A percentile compares a stretch with the other conserved stretches of the same genome.
Evolutionary conservation across 1,140 invertebrate genomes (phyloP).

Genomic region (Listronotus bonariensis): DNA sequence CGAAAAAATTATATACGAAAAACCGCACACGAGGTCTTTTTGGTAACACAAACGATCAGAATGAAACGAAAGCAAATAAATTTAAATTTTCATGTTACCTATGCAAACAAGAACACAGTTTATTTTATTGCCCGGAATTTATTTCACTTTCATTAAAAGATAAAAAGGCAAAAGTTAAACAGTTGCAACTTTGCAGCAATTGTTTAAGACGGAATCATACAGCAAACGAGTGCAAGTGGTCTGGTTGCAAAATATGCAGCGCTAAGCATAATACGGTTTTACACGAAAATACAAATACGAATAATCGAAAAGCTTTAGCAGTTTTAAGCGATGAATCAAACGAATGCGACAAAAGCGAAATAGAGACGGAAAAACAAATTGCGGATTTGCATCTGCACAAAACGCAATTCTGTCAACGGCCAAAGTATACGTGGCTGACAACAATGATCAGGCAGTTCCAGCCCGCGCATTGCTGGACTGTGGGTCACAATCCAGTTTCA

Average conservation of each 20-base stretch:
- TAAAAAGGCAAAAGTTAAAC: background rate
- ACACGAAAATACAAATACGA: background rate
- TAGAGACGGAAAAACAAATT: background rate
- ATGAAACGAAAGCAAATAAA: slow-evolving; percentile 14
- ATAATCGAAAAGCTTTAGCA: too few species aligned
- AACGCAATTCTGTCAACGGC: slow-evolving; percentile 5
- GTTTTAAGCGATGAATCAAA: too few species aligned
- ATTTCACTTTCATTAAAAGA: slow-evolving; percentile 8
- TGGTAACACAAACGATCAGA: background rate
- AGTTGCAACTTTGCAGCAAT: slow-evolving; percentile 7
- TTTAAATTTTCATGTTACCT: background rate
- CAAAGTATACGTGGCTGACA: background rate
- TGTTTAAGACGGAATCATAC: slow-evolving; percentile 2
- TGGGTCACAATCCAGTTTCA: slow-evolving; percentile 18
- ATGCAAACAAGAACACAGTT: slow-evolving; percentile 1
- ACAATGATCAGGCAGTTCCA: background rate
- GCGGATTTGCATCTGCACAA: background rate
- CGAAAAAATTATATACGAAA: slow-evolving; percentile 7
- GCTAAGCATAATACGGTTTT: slow-evolving; percentile 12
- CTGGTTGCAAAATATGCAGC: background rate
- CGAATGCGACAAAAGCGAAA: too few species aligned
- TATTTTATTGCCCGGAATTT: slow-evolving; percentile 10
- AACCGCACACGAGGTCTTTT: background rate
- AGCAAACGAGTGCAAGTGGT: slow-evolving; percentile 1
- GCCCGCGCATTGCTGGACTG: slow-evolving; percentile 7